Base-by-base conservation (phyloP, 2,113 vertebrate genomes). In the Cephalopholis sonnerati region DNA sequence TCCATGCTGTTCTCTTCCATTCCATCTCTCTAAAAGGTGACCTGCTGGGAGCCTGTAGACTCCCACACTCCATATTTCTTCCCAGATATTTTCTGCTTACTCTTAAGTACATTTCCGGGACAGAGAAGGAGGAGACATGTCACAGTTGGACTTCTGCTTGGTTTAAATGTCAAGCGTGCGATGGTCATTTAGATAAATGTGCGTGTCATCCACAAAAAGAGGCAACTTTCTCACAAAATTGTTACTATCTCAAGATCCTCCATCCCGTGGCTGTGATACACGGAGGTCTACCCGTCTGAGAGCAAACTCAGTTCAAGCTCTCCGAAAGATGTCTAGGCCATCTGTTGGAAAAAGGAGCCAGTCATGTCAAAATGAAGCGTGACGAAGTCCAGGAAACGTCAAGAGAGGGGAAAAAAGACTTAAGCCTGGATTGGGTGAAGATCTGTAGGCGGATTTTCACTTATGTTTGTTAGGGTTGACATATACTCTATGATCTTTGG, bases 371-470 rank as follows among this genome's bases (percentile, higher is more conserved):
- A 87, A 84, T 83, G 54, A 92, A 84, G 79, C 81, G 44, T 90
- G 82, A 90, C 69, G 32, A 80, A 91, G 81, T 81, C 82, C 82
- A 91, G 91, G 58, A 89, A 87, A 83, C 29, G n/a, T 54, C 3
- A 17, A 36, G 20, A 64, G 18, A 36, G 5, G 11, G 25, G 54
- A 18, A 53, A 55, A 68, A 61, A 13, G 24, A 64, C 12, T 36
- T 25, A 81, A 67, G 83, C 18, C 9, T 66, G 69, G 69, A 51
- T 10, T 78, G 58, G 41, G 59, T 70, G 70, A 51, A 88, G 83
- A 90, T 81, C 79, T 78, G 75, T 46, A 39, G 77, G 61, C 51
- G 15, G 63, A 83, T 57, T 87, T 84, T 86, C 73, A 84, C 76
- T 87, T 59, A 64, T 68, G 71, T 91, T 84, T 83, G 82, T 83